These are phyloP conservation scores for Tenthredo amoena DNA, from an alignment of 2,888 invertebrate genomes.

Conservation along the genomic window DNA sequence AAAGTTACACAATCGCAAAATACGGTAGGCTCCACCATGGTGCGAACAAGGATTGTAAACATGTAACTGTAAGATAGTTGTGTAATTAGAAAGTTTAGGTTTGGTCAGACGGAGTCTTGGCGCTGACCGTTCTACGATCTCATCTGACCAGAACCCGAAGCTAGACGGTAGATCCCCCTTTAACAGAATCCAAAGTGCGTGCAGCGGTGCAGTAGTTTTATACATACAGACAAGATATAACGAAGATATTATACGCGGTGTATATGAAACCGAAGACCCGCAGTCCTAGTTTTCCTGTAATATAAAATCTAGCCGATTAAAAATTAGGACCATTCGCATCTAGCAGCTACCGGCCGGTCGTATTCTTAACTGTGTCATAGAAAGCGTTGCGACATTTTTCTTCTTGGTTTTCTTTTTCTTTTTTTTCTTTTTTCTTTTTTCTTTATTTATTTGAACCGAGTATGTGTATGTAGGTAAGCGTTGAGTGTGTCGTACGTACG, in stretches of 20 bases:
- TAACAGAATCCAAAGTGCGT: conserved; percentile 30
- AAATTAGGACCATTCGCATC: neutral
- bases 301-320: conserved; percentile 27
- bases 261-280: conserved; percentile 41
- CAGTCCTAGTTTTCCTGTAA: conserved; percentile 36
- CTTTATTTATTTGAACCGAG: neutral
- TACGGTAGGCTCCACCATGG: conserved; percentile 35
- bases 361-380: conserved; percentile 39
- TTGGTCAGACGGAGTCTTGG: conserved; percentile 15
- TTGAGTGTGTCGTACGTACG: neutral
- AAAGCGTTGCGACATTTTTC: conserved; percentile 44
- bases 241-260: conserved; percentile 26
- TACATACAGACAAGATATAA: neutral
- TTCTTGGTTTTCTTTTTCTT: neutral
- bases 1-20: conserved; percentile 11
- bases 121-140: neutral
- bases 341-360: neutral
- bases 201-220: conserved; percentile 24
- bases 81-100: conserved; percentile 52
- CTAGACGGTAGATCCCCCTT: neutral
- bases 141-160: conserved; percentile 37
- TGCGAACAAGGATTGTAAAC: conserved; percentile 52
- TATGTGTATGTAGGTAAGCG: neutral
- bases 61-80: conserved; percentile 48
- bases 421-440: too few species aligned